These are phyloP conservation scores for Agrochola macilenta DNA, from an alignment of 2,888 invertebrate species.

Conservation along the genomic window DNA sequence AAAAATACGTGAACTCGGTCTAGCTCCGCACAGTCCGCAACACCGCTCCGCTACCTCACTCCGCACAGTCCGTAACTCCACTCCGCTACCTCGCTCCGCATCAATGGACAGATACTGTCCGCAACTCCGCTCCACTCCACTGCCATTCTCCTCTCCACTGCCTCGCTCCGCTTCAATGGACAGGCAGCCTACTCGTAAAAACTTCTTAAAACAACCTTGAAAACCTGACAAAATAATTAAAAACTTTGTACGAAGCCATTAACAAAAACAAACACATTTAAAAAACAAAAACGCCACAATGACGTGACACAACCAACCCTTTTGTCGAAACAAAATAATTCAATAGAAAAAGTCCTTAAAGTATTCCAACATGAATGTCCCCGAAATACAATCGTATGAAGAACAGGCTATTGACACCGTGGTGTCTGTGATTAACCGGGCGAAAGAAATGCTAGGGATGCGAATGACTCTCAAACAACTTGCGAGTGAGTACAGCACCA, in stretches of 20 bases:
- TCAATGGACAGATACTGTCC: too few species aligned
- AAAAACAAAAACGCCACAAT: conserved; percentile 21
- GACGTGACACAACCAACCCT: conserved; percentile 27
- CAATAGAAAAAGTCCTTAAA: conserved; percentile 1
- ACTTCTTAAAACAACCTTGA: neutral
- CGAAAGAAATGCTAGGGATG: conserved; percentile 77
- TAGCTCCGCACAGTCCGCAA: too few species aligned
- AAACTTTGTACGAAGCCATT: neutral
- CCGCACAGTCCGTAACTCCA: too few species aligned
- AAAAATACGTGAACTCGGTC: too few species aligned
- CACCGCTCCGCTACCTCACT: too few species aligned
- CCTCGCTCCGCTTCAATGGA: too few species aligned
- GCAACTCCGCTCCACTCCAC: too few species aligned
- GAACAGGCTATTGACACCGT: conserved; percentile 81
- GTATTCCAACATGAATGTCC: conserved; percentile 74
- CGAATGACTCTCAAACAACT: conserved; percentile 77
- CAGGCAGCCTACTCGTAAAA: too few species aligned
- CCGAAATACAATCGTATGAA: conserved; percentile 76
- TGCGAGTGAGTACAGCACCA: conserved; percentile 73
- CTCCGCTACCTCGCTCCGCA: too few species aligned
- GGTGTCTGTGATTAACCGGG: conserved; percentile 79
- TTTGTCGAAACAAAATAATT: conserved; percentile 25
- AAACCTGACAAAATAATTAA: neutral
- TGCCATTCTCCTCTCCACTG: too few species aligned
- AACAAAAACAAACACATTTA: neutral